These are phyloP conservation scores for Pheosia tremula DNA, from an alignment of 2,888 invertebrate species.

Conservation along the genomic window DNA sequence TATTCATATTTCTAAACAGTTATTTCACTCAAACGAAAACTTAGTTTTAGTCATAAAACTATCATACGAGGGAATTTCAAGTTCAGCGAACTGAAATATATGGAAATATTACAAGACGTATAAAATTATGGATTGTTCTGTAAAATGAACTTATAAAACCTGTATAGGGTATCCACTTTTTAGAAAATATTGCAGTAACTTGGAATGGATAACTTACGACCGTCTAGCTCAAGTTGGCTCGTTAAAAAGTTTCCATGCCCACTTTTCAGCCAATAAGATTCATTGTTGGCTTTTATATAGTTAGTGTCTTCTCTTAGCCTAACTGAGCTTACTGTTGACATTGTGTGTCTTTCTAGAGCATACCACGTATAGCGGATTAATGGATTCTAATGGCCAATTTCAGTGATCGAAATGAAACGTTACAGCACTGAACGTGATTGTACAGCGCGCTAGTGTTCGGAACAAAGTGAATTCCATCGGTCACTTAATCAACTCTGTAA, in stretches of 20 bases:
- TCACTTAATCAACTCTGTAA: no score
- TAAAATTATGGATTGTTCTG: constrained; percentile 2
- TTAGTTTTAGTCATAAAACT: constrained; percentile 1
- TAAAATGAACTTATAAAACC: constrained; percentile 1
- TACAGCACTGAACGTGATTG: no score
- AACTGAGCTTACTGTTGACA: neutral
- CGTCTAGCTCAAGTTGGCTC: constrained; percentile 1
- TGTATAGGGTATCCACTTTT: constrained; percentile 1
- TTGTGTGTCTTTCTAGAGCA: no score
- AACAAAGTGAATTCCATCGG: no score
- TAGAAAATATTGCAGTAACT: neutral
- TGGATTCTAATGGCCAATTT: no score
- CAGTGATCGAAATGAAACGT: no score
- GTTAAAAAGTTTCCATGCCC: neutral
- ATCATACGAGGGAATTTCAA: neutral
- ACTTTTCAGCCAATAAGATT: neutral
- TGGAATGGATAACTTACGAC: neutral
- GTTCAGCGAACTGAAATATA: constrained; percentile 1
- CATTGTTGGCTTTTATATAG: neutral
- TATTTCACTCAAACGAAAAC: neutral
- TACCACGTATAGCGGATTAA: no score
- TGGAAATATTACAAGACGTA: neutral
- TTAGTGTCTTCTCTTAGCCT: neutral
- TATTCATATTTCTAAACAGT: neutral
- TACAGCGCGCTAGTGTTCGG: no score